Evolutionary conservation across 2,797 vertebrate genomes (phyloP), one percentile per base, ranked within the genome.

Genomic region (Perodicticus potto): DNA sequence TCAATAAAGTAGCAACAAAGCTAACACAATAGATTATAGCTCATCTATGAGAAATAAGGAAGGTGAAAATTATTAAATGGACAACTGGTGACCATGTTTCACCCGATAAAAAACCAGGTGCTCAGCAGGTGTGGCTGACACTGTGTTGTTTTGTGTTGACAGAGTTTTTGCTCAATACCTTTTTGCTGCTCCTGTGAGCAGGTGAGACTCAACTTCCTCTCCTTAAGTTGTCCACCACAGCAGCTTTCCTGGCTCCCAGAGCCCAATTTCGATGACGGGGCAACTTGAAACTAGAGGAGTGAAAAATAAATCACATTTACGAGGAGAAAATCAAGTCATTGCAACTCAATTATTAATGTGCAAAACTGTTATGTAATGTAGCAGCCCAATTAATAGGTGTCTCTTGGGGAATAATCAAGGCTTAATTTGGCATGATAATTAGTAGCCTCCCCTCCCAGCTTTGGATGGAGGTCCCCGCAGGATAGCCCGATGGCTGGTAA

Each of bases 401-500:
- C 86, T 96, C 67, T 95, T n/a, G 72, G 93, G 96, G 95, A 97
- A 93, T 72, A 93, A 93, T 94, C 92, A 93, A 93, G 97, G 96
- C 88, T 89, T 96, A 92, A 96, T 97, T 96, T 97, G 96, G 81
- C 45, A 63, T 19, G 49, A 92, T 97, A 97, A 93, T 97, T 97
- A 97, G 97, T 77, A 78, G 74, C 77, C 93, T 88, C 80, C 49
- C 92, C 65, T 90, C 93, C 78, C 76, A 49, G 74, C 95, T 88
- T 63, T 73, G 96, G 82, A 88, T 95, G 80, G 89, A 82, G 92
- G 77, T 12, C 83, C 77, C 83, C 95, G 61, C 83, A 89, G 96
- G 76, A 96, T 29, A 22, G 73, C 85, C 61, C 85, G 96, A 32
- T 90, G 96, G 45, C 80, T 95, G 89, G 88, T 89, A 97, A 97